Conservation (phyloP, 2,888 invertebrate genomes). For the Drosophila mulleri region DNA sequence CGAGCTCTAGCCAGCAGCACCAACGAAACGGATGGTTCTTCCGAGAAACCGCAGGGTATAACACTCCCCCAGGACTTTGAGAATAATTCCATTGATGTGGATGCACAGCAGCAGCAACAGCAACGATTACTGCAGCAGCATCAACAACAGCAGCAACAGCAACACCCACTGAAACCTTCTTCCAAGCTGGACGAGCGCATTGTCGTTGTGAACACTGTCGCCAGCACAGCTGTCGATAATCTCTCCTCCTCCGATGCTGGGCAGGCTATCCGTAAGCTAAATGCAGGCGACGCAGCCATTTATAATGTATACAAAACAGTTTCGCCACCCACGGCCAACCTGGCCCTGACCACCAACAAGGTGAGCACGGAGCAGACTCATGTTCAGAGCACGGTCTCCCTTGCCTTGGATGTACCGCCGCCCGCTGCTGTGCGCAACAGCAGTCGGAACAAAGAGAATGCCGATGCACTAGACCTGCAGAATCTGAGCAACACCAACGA, state of each 20-base stretch:
- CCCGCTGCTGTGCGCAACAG: slow-evolving; percentile 68
- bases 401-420: slow-evolving; percentile 70
- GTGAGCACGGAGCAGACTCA: slow-evolving; percentile 67
- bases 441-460: slow-evolving; percentile 68
- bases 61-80: slow-evolving; percentile 83
- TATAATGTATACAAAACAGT: slow-evolving; percentile 79
- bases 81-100: slow-evolving; percentile 84
- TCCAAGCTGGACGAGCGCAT: slow-evolving; percentile 66
- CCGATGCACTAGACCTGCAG: slow-evolving; percentile 81
- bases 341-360: slow-evolving; percentile 76
- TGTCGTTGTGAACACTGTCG: slow-evolving; percentile 64
- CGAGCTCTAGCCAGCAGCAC: slow-evolving; percentile 20
- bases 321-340: slow-evolving; percentile 76
- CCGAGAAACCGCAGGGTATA: slow-evolving; percentile 79
- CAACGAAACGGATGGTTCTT: slow-evolving; percentile 61
- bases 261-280: slow-evolving; percentile 64
- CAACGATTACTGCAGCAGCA: slow-evolving; percentile 19
- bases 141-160: slow-evolving; percentile 30
- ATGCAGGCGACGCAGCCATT: slow-evolving; percentile 75
- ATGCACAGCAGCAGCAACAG: slow-evolving; percentile 68
- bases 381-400: slow-evolving; percentile 45
- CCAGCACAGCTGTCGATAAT: slow-evolving; percentile 65
- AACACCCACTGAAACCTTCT: slow-evolving; percentile 44
- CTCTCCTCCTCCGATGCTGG: slow-evolving; percentile 62
- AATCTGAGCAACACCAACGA: slow-evolving; percentile 83